Evolutionary conservation across 2,888 invertebrate species (phyloP), one percentile per base, ranked within the genome.

Genomic region (Trichopoda pennipes): DNA sequence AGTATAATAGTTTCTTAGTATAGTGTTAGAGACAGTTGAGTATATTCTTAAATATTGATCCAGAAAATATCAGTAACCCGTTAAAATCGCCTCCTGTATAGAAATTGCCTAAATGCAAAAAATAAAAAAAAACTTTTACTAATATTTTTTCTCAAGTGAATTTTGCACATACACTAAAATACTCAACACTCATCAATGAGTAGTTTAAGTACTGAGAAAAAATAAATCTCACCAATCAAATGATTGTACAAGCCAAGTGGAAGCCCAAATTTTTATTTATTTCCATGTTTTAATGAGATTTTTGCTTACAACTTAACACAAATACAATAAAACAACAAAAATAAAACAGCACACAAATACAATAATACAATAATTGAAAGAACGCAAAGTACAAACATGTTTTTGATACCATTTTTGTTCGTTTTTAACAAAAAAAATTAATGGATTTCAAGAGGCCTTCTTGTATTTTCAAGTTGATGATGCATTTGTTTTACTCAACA

Each of bases 391-490:
- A 64, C 56, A 60, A 81, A 84, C 81, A 77, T 78, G 72, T 83
- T 85, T 81, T 73, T 56, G 58, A 72, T 80, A 75, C 23, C 63
- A 72, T 75, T 73, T 83, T 76, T 81, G 77, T 80, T 60, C 69
- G 73, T 80, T 75, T 84, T 81, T 66, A 74, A 85, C 72, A 56
- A 17, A 81, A 68, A 84, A 49, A 81, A 84, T 85, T 86, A 86
- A 86, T 86, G 85, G 84, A 85, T 86, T 85, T 86, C 81, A 85
- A 86, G 85, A 81, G 85, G 85, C 64, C 81, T 80, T 76, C 70
- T 66, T 78, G 73, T 55, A 38, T 69, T 73, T 73, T 81, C 58
- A 77, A 58, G 74, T 53, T 81, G 77, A 76, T 80, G 75, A 81
- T 81, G 77, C 77, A 77, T 77, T 81, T 77, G 77, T 64, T 68